Evolutionary conservation across 2,797 vertebrate genomes (phyloP).

Genomic region (Centroberyx gerrardi): DNA sequence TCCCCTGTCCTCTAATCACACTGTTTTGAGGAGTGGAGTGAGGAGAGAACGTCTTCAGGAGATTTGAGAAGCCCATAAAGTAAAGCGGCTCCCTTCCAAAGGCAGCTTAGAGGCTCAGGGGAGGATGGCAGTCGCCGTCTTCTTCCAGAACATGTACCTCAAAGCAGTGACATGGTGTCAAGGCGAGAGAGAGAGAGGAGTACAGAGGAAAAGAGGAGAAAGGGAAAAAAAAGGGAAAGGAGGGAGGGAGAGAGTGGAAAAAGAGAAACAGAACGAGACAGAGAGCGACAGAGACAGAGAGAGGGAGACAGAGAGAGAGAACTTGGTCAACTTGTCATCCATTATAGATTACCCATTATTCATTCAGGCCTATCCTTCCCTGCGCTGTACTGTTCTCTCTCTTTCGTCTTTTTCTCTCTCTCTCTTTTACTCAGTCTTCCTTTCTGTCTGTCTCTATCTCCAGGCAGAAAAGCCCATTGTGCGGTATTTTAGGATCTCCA

Average conservation of each 20-base stretch:
- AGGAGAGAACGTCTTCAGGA: conserved; percentile 66
- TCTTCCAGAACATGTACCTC: conserved; percentile 78
- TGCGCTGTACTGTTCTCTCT: conserved; percentile 48
- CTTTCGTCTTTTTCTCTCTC: conserved; percentile 55
- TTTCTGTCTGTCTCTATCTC: conserved; percentile 68
- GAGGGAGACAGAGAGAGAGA: conserved; percentile 37
- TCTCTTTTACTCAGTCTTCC: conserved; percentile 59
- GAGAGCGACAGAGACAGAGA: conserved; percentile 24
- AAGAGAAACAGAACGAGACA: background rate
- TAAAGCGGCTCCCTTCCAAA: conserved; percentile 76
- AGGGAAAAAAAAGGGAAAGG: conserved; percentile 17
- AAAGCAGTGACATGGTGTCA: conserved; percentile 80
- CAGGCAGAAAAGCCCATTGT: conserved; percentile 69
- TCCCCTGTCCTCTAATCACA: conserved; percentile 67
- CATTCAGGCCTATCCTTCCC: conserved; percentile 71
- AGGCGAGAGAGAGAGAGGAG: conserved; percentile 45
- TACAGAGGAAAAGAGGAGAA: conserved; percentile 37
- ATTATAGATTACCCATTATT: conserved; percentile 80
- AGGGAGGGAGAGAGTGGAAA: conserved; percentile 3
- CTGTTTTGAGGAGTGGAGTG: conserved; percentile 57
- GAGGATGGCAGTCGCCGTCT: conserved; percentile 72
- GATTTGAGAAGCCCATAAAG: conserved; percentile 75
- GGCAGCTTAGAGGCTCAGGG: conserved; percentile 80
- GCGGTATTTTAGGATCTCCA: conserved; percentile 73
- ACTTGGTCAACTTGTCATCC: conserved; percentile 79